Evolutionary conservation across 2,888 invertebrate species (phyloP), one percentile per base, ranked within the genome.

Genomic region (Marronus borbonicus): DNA sequence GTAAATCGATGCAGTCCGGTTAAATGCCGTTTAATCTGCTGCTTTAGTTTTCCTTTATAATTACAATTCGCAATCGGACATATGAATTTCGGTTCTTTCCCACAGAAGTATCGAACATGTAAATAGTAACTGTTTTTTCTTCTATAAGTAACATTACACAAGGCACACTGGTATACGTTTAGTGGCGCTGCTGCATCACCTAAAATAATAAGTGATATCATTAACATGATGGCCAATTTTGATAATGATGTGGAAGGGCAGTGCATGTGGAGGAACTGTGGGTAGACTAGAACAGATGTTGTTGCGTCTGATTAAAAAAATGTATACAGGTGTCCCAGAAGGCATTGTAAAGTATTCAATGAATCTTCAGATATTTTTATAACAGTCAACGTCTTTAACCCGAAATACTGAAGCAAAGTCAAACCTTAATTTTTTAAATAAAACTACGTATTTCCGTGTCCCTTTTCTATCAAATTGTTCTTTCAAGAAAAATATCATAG

Each of bases 41-140:
- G 81, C 64, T 84, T 84, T 5, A 83, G 78, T 58, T 81, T 81
- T 7, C 83, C 81, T 66, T 78, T 83, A 65, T 83, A 83, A 14
- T 52, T 39, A 75, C 85, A 85, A n/a, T 79, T 81, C 7, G 77
- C 49, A 4, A 81, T 31, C 10, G 82, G 81, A 60, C 85, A 85
- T 5, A 66, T 10, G 78, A 85, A 85, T 72, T 83, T 81, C 14
- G 85, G 84, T 69, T 83, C 83, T 72, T 83, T 83, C 52, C 84
- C 83, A 62, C 85, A 85, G 31, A 83, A 82, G 66, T 81, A 84
- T 50, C 76, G 84, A 66, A 81, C 79, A 78, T 85, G 85, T 14
- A 62, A 64, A 36, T 76, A 78, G 20, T 82, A 75, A 62, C 78
- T 78, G 20, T 79, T 78, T 36, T 70, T 78, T 62, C 78, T 81